Conservation (phyloP, 35 echinoderm and acorn worm species). For the Heliocidaris tuberculata region DNA sequence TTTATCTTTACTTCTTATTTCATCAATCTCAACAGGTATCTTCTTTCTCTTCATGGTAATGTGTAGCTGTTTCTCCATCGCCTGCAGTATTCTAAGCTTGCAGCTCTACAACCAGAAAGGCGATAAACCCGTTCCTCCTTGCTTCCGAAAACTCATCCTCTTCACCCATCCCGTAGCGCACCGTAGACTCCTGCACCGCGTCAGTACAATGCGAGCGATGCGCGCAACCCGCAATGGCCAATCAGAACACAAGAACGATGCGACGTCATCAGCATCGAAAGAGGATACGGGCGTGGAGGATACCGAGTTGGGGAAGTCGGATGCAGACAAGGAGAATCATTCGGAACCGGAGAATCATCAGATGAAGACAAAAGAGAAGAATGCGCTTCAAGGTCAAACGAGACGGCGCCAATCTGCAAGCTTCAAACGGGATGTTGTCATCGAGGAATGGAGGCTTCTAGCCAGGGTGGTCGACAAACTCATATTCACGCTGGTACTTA, state of each 20-base stretch:
- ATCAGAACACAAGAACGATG: background rate
- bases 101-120: conserved; percentile 7
- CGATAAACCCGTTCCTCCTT: background rate
- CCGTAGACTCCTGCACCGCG: conserved; percentile 15
- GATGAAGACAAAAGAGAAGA: background rate
- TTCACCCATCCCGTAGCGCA: background rate
- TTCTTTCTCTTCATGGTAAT: conserved; percentile 43
- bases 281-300: background rate
- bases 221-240: background rate
- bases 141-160: conserved; percentile 10
- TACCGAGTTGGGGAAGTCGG: background rate
- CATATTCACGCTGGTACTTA: background rate
- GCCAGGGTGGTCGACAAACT: background rate
- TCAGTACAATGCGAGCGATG: background rate
- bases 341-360: background rate
- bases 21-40: background rate
- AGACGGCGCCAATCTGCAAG: background rate
- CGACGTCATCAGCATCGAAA: background rate
- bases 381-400: background rate
- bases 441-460: background rate
- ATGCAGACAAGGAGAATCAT: background rate
- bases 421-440: background rate
- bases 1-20: background rate
- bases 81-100: conserved; percentile 19
- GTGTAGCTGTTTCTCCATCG: conserved; percentile 24